Percentiles rank a stretch among this genome's conserved stretches.
Conservation (phyloP, 2,888 invertebrate species). For the Cylloceria caligata region DNA sequence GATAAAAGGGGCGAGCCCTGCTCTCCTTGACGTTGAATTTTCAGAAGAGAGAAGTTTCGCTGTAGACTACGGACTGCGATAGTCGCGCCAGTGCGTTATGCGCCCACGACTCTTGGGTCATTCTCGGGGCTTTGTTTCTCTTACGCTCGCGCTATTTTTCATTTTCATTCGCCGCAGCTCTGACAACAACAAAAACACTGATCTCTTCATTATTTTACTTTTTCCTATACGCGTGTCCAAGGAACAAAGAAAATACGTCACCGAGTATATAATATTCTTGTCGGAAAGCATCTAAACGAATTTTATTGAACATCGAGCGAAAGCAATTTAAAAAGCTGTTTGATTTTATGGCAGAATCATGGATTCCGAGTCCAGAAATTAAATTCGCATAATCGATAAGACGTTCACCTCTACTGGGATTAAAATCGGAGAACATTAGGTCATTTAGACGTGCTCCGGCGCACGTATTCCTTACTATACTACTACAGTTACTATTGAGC, state of each 20-base stretch:
- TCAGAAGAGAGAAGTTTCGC: conserved; percentile 47
- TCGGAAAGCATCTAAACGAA: not conserved
- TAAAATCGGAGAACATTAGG: conserved; percentile 48
- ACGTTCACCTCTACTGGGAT: conserved; percentile 7
- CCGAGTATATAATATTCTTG: not conserved
- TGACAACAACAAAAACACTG: not conserved
- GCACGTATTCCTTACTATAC: conserved; percentile 36
- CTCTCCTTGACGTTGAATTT: conserved; percentile 56
- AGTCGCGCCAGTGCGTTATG: not conserved
- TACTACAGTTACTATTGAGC: conserved; percentile 30
- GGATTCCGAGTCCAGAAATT: conserved; percentile 41
- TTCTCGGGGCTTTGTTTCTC: conserved; percentile 14
- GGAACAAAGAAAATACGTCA: not conserved
- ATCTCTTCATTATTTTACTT: not conserved
- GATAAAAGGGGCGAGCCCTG: conserved; percentile 66
- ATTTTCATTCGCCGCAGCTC: not conserved
- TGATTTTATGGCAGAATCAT: not conserved
- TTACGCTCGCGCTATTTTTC: not conserved
- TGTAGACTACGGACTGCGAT: conserved; percentile 13
- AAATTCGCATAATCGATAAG: conserved; percentile 57
- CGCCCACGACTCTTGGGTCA: not conserved
- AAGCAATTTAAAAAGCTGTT: not conserved
- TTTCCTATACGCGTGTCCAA: not conserved
- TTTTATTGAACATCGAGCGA: not conserved
- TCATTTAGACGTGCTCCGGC: conserved; percentile 42